Base-by-base conservation (phyloP, 2,113 vertebrate species). In the Hippocampus guttulatus region DNA sequence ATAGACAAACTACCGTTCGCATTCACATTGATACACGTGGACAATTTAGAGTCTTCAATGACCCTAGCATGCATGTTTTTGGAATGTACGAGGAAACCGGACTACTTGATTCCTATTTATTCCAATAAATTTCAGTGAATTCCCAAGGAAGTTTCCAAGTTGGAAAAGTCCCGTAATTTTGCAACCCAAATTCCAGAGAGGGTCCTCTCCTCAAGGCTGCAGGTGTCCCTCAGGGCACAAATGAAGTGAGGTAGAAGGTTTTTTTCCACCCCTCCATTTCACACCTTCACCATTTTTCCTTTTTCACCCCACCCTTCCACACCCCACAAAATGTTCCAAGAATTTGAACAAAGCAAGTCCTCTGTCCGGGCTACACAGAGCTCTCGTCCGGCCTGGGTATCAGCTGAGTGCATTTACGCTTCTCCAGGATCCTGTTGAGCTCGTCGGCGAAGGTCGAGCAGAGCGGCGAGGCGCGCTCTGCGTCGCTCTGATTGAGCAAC, bases 381-480 rank as follows among this genome's bases (percentile, higher is more conserved):
- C 97, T 98, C 92, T 98, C 97, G 0, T 98, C 96, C 9, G 96
- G 93, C 67, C 87, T 93, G 91, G 86, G 95, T 91, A 86, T 70
- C n/a, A 98, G 91, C 84, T 96, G 95, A 0, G 94, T 95, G 90
- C 95, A 94, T 89, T 98, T 99, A 86, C 97, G 91, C 88, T 98
- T 98, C 90, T 99, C 97, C 75, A 98, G 91, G 67, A 98, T 96
- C 87, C 89, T 95, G 91, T 94, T 98, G 82, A 99, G 96, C 88
- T 99, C 97, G 84, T 99, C 96, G 0, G 96, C 91, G 1, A 99
- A 98, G 69, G 96, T 94, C 21, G 82, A 91, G 88, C 92, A 92
- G 58, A 90, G 89, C 0, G 95, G 90, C 0, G 95, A 83, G 33
- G 64, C 69, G 82, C 89, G 76, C 73, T 95, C 95, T 0, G 88